Base-by-base conservation (phyloP, 2,888 invertebrate species). In the Habroteleia sp. region DNA sequence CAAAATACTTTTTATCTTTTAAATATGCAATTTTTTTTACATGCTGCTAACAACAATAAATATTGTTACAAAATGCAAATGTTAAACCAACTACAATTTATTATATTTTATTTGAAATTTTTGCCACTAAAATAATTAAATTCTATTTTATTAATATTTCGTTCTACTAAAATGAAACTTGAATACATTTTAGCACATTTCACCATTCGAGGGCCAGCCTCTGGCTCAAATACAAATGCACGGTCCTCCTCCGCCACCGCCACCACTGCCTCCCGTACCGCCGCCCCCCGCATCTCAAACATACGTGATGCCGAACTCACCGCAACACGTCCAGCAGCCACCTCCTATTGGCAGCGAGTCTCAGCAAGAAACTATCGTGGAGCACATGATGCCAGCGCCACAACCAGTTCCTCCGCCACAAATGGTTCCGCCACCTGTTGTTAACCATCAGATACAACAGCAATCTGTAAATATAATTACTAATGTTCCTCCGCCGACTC, bases 301-400 rank as follows among this genome's bases (percentile, higher is more conserved):
- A 0, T 87, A 85, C 48, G 63, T 86, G 25, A 80, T 87, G 14
- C 84, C 86, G 3, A 84, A 82, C 13, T 79, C 84, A 2, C 62
- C 71, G 4, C 87, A 83, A 52, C 83, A 84, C 58, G 78, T 72
- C 23, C 82, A 84, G 29, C 85, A 82, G 35, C 84, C 91, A 35
- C 84, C 91, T 89, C 0, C 90, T 89, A 79, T 91, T 88, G 27
- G 91, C 88, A 81, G 89, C 85, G 79, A 89, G 87, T 13, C 91
- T 90, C 81, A 85, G 87, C 79, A 89, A 87, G 78, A 90, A 85
- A 29, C 78, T 54, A 74, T 81, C 13, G 84, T 91, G 0, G 89
- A 92, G 37, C 90, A 90, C 79, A 91, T 90, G 35, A 52, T 79
- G 31, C 90, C 91, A 0, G 90, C 91, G 0, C 86, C 87, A 1